Conservation (phyloP, 2,888 invertebrate species). For the Melipona bicolor region DNA sequence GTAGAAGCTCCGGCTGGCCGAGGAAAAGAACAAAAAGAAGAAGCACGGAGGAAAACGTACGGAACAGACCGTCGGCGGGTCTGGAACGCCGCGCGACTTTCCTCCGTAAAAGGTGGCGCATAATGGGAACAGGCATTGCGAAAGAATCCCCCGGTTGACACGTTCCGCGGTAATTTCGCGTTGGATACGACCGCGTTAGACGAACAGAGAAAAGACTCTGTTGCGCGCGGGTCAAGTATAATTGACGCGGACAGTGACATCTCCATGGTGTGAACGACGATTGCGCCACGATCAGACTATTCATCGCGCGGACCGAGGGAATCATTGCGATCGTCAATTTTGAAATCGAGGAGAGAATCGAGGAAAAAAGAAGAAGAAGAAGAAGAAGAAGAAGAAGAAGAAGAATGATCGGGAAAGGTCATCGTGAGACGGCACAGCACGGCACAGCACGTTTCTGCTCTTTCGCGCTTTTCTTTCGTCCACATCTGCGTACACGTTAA, state of each 20-base stretch:
- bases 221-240: conserved; percentile 57
- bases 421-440: not conserved
- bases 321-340: conserved; percentile 27
- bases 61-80: not conserved
- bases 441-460: not conserved
- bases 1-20: not conserved
- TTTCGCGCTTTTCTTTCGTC: conserved; percentile 31
- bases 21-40: not conserved
- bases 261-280: conserved; percentile 4
- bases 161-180: conserved; percentile 41
- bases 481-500: not conserved
- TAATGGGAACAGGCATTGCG: conserved; percentile 40
- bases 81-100: not conserved
- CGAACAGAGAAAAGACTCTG: conserved; percentile 9
- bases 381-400: not conserved
- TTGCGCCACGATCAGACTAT: conserved; percentile 36
- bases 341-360: conserved; percentile 26
- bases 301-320: not conserved
- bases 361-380: not conserved
- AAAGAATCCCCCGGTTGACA: conserved; percentile 35
- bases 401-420: not conserved
- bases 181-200: conserved; percentile 42
- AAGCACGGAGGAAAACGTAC: too few species aligned
- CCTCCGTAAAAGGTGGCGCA: conserved; percentile 12
- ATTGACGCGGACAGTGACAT: conserved; percentile 61